Evolutionary conservation across 2,797 vertebrate species (phyloP), one percentile per base, ranked within the genome.

Genomic region (Perodicticus potto): DNA sequence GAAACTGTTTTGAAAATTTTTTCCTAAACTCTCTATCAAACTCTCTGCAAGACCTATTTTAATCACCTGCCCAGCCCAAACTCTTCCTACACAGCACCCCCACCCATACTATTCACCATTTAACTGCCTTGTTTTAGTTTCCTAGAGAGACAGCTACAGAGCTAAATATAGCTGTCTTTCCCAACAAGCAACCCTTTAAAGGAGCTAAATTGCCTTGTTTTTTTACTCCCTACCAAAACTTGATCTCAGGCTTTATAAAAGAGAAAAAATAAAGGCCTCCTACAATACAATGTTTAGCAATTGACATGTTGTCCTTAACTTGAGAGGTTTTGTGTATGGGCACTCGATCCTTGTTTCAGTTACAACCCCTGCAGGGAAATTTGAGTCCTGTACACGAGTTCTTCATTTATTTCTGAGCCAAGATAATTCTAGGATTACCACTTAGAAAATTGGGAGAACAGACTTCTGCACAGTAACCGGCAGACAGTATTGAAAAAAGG

Each of bases 361-460:
- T 96, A 94, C 81, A 85, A 95, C 73, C 94, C 89, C 87, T 74
- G 76, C 43, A 96, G 95, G 93, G 97, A 98, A 97, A 98, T 92
- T n/a, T 65, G 97, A 98, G 93, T 96, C 96, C 94, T 95, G 77
- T 70, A 97, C 96, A 96, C 0, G 22, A 96, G 94, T 97, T 97
- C 97, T 97, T 98, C 96, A 91, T 97, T 98, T 97, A 97, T 96
- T 83, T 83, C 93, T 96, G 95, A 98, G 97, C 96, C 97, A 92
- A 94, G 86, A 86, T 97, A 97, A 98, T 98, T 98, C 97, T 97
- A 98, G 97, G 98, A 97, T 98, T 98, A 98, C 96, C 98, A 76
- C 81, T 89, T 89, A 87, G 96, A 98, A 98, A 97, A 96, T 32
- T 90, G 93, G 95, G 89, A 98, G 95, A 97, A 97, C 77, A 67